phyloP scores from a whole-genome alignment of 1,140 invertebrate genomes.

The Gryllus bimaculatus region DNA sequence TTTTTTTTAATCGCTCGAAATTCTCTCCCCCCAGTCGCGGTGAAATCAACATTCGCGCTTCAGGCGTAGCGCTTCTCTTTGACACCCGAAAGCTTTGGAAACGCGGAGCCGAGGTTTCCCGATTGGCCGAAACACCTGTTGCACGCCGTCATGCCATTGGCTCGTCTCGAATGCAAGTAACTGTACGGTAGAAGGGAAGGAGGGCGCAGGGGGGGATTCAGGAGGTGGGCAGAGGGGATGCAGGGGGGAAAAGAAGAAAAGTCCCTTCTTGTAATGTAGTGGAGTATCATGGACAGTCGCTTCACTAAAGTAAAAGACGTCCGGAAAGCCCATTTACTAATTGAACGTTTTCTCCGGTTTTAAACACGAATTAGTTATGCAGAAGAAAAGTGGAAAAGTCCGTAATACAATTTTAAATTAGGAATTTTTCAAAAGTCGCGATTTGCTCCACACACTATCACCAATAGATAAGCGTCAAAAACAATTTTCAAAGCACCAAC shows the following conservation, averaged over 20 bases:
- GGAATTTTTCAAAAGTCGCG: too few species aligned
- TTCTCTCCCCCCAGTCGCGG: too few species aligned
- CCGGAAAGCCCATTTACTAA: too few species aligned
- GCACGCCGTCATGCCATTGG: slow-evolving; percentile 8
- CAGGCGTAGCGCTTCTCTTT: background rate
- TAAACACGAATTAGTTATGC: too few species aligned
- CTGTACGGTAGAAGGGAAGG: background rate
- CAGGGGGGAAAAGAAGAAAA: background rate
- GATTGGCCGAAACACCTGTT: slow-evolving; percentile 15
- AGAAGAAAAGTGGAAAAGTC: too few species aligned
- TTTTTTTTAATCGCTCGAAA: too few species aligned
- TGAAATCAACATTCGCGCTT: background rate
- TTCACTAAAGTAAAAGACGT: background rate
- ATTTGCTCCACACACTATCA: too few species aligned
- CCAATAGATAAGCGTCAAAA: too few species aligned
- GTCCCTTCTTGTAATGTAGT: background rate
- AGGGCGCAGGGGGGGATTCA: background rate
- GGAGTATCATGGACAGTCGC: background rate
- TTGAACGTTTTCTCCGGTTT: too few species aligned
- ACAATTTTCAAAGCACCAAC: too few species aligned
- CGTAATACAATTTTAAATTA: too few species aligned
- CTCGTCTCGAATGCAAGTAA: background rate
- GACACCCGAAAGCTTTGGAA: slow-evolving; percentile 9
- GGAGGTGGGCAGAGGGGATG: background rate
- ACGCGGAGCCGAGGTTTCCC: background rate